A percentile compares a stretch with the other conserved stretches of the same genome.
Evolutionary conservation across 2,888 invertebrate species (phyloP).

Genomic region (Neocrepidodera transversa): DNA sequence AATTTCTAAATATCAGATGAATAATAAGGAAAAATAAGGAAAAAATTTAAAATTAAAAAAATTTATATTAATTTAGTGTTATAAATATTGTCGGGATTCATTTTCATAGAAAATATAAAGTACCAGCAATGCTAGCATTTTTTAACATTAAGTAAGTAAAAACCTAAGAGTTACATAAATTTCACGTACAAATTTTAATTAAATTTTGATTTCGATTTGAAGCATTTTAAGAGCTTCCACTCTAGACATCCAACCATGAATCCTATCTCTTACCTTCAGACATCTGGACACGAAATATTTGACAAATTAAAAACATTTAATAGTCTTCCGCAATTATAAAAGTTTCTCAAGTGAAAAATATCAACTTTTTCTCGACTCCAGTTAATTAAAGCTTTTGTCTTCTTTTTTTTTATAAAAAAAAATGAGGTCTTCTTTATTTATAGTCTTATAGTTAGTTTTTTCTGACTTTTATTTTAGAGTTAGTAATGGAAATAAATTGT

Average conservation of each 20-base stretch:
- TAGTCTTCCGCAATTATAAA: constrained; percentile 8
- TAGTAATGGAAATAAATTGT: too few species aligned
- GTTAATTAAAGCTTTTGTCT: constrained; percentile 7
- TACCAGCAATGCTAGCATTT: too few species aligned
- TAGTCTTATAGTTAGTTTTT: background rate
- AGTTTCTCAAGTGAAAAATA: constrained; percentile 6
- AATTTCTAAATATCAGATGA: too few species aligned
- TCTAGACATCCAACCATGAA: background rate
- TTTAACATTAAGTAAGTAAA: background rate
- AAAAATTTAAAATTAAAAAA: too few species aligned
- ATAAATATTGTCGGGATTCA: too few species aligned
- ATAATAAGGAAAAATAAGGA: too few species aligned
- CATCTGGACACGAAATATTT: constrained; percentile 14
- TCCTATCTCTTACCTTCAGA: constrained; percentile 3
- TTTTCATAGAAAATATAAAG: too few species aligned
- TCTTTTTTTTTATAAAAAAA: background rate
- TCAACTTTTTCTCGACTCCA: background rate
- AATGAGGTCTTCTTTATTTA: background rate
- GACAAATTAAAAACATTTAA: constrained; percentile 15
- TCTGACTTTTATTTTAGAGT: too few species aligned
- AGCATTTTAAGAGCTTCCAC: background rate
- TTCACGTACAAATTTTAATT: background rate
- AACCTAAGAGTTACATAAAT: background rate
- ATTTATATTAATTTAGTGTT: too few species aligned
- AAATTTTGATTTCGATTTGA: constrained; percentile 6